Base-by-base conservation (phyloP, 2,888 invertebrate genomes). In the Ectobius pallidus region DNA sequence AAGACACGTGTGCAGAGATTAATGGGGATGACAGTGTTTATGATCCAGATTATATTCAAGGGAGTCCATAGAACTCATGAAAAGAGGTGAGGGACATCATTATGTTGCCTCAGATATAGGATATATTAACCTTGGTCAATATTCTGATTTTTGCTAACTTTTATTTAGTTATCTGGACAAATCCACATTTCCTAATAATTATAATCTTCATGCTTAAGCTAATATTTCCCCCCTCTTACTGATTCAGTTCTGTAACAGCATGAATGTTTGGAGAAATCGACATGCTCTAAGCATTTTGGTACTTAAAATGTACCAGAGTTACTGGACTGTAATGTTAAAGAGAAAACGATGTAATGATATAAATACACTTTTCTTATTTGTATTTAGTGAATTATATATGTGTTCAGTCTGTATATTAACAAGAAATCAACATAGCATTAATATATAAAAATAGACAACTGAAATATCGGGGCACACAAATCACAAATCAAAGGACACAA, bases 201-300 rank as follows among this genome's bases (percentile, higher is more conserved):
- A 49, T 18, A n/a, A 49, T 49, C 6, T 49, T 49, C 16, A 49
- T 49, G 49, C 49, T 49, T 49, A 49, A 49, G 49, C 49, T 18
- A 11, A 49, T 11, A 11, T 11, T n/a, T 49, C 4, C n/a, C n/a
- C n/a, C n/a, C n/a, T 11, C 49, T n/a, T 49, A 49, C 49, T 49
- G n/a, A 49, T 18, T 49, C n/a, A 11, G 20, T 49, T 49, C 49
- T 16, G n/a, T 49, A 11, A 11, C 9, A 49, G 49, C 6, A 49
- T 49, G 49, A 49, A 49, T 34, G 11, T 7, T 34, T 34, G 11
- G 34, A 34, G 34, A 34, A 34, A 34, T 34, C 34, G 11, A 34
- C 34, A 34, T 34, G 7, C 6, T 7, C 7, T 34, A n/a, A n/a
- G n/a, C n/a, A n/a, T n/a, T n/a, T n/a, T n/a, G n/a, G n/a, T n/a